Base-by-base conservation (phyloP, 2,113 vertebrate genomes). In the Toxotes chatareus region DNA sequence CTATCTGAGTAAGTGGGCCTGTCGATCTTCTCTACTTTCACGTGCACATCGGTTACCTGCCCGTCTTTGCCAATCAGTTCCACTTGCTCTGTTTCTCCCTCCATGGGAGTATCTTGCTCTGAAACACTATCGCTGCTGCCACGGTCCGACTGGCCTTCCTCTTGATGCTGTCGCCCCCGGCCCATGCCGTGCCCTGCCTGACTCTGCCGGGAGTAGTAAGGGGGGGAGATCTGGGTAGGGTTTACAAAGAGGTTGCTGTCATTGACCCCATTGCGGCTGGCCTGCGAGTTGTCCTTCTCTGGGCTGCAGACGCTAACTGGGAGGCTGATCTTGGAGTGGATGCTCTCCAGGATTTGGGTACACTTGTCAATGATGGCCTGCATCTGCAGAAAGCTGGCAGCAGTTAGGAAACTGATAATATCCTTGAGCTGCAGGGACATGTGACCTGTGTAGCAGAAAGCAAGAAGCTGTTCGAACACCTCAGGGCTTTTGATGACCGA, bases 311-410 rank as follows among this genome's bases (percentile, higher is more conserved):
- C 94, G 79, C 93, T 94, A 4, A 91, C 96, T 92, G 97, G 97
- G 5, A 98, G 93, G 32, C 92, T 98, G 90, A 99, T 98, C 93
- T 99, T 99, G 13, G 98, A 98, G 89, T 99, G 98, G 90, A 99
- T 97, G 85, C 97, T 97, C 95, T 99, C 98, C 64, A 99, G 94
- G 87, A 99, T 99, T 91, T 99, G 97, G 0, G 98, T 99, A 90
- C 98, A 99, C 89, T 99, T 99, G 93, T 99, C 98, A 19, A 99
- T 99, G 91, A 99, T 97, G 1, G 97, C 95, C 91, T 99, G 98
- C 98, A 99, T 99, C 93, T 99, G 98, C 55, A 99, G 96, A 88
- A 99, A 99, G 94, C 98, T 99, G 70, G 98, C 98, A 17, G 98
- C 98, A 0, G 98, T 99, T 16, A 99, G 96, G 89, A 99, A 99